Evolutionary conservation across 2,888 invertebrate genomes (phyloP), one percentile per base, ranked within the genome.

Genomic region (Polyommatus iphigenia): DNA sequence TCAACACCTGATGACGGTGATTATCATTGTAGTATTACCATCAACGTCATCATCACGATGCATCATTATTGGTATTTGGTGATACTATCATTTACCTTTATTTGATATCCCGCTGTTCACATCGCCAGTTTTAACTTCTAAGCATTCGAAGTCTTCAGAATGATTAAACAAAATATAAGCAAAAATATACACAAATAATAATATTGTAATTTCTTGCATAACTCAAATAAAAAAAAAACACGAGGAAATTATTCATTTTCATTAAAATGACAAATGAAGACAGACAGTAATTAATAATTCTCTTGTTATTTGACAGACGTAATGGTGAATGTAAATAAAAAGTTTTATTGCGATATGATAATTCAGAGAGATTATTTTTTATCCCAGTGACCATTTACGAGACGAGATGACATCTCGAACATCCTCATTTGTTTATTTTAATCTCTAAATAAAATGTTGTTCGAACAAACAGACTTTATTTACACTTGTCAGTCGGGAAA

Each of bases 401-500:
- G 46, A 29, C 54, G 54, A 67, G 24, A 62, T 62, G 62, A 62
- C 62, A 62, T 13, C 24, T 67, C 54, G 6, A 67, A 67, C 29
- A 67, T 67, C 24, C 67, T 15, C 32, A 32, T 67, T 67, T 67
- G 67, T 32, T 67, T 67, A 67, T 67, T 67, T 67, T 72, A 72
- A 41, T 72, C 41, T 72, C 20, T 41, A 41, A 20, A 72, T 72
- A 41, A 72, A 72, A 72, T 41, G 36, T 72, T 72, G 72, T 20
- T 41, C n/a, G 41, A 41, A 72, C 72, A 72, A 41, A 72, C 36
- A 72, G 6, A 72, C n/a, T 72, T 72, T 41, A 41, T 72, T 72
- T 72, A 72, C 72, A 41, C 72, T 72, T 72, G 72, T 41, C 72
- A 72, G n/a, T 72, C 36, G 13, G 36, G 72, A n/a, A 72, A 72